Evolutionary conservation across 2,888 invertebrate genomes (phyloP).

Genomic region (Drymonia ruficornis): DNA sequence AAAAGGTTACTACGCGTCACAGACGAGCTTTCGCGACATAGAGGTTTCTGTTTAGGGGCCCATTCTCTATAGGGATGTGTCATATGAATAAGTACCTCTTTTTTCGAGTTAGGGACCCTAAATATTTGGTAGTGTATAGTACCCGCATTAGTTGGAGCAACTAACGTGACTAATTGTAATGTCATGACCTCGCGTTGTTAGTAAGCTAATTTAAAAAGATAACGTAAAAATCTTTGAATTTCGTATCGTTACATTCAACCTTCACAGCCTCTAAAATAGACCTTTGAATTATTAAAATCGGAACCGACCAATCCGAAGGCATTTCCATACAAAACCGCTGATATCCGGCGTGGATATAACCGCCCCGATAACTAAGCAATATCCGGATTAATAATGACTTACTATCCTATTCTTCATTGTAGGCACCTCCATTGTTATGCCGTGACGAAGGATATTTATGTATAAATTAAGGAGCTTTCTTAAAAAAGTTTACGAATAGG

Average conservation of each 20-base stretch:
- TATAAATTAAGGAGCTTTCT: not conserved
- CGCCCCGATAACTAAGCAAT: constrained; percentile 25
- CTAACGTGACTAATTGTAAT: too few relatives aligned
- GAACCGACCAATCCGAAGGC: constrained; percentile 20
- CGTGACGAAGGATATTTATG: constrained; percentile 9
- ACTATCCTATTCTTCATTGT: constrained; percentile 17
- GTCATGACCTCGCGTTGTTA: too few relatives aligned
- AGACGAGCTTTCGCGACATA: too few relatives aligned
- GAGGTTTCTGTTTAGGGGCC: too few relatives aligned
- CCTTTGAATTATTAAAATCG: constrained; percentile 10
- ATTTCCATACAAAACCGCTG: constrained; percentile 14
- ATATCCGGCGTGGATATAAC: constrained; percentile 24
- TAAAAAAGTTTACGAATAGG: not conserved
- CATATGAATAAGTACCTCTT: too few relatives aligned
- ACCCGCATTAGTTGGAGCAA: too few relatives aligned
- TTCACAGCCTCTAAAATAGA: constrained; percentile 1
- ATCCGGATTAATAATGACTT: constrained; percentile 34
- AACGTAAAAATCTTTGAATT: too few relatives aligned
- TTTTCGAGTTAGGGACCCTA: too few relatives aligned
- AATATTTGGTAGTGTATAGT: too few relatives aligned
- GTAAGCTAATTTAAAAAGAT: too few relatives aligned
- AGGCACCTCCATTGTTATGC: constrained; percentile 13
- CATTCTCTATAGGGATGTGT: too few relatives aligned
- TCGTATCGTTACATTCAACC: not conserved
- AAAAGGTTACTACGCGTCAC: too few relatives aligned